Percentiles rank a stretch among this genome's conserved stretches.
phyloP scores from a whole-genome alignment of 2,797 vertebrate genomes.

The Rhabdophis nuchalis region DNA sequence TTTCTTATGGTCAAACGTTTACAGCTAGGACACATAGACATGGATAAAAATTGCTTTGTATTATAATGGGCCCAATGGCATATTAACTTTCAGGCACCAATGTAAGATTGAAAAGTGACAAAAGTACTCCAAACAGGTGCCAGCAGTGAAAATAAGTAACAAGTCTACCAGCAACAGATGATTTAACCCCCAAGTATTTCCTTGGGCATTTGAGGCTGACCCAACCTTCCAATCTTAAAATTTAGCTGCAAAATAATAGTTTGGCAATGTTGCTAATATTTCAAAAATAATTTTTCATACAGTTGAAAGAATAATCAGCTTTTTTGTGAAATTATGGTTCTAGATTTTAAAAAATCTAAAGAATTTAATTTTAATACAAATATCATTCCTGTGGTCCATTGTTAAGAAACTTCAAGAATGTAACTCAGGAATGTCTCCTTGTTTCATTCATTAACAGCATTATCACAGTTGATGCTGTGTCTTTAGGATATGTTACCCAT shows the following conservation, averaged over 20 bases:
- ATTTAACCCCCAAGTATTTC: constrained; percentile 42
- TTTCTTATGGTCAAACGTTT: no score
- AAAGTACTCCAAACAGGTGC: constrained; percentile 42
- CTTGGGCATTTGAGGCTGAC: constrained; percentile 53
- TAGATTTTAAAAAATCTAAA: not conserved
- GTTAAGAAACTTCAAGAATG: not conserved
- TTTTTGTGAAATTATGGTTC: not conserved
- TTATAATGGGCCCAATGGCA: not conserved
- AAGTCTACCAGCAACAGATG: constrained; percentile 53
- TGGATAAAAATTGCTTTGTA: constrained; percentile 16
- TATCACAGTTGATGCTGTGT: not conserved
- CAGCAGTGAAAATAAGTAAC: constrained; percentile 49
- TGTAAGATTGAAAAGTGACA: constrained; percentile 9
- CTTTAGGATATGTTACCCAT: not conserved
- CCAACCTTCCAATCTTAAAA: constrained; percentile 50
- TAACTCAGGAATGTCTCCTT: not conserved
- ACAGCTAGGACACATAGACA: not conserved
- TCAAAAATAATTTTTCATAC: constrained; percentile 34
- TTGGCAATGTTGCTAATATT: constrained; percentile 43
- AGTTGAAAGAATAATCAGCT: constrained; percentile 1
- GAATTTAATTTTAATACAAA: not conserved
- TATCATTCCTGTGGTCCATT: not conserved
- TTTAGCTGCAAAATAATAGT: constrained; percentile 52
- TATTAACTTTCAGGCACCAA: constrained; percentile 47
- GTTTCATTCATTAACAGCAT: not conserved